Base-by-base conservation (phyloP, 2,113 vertebrate species). In the Trinectes maculatus region DNA sequence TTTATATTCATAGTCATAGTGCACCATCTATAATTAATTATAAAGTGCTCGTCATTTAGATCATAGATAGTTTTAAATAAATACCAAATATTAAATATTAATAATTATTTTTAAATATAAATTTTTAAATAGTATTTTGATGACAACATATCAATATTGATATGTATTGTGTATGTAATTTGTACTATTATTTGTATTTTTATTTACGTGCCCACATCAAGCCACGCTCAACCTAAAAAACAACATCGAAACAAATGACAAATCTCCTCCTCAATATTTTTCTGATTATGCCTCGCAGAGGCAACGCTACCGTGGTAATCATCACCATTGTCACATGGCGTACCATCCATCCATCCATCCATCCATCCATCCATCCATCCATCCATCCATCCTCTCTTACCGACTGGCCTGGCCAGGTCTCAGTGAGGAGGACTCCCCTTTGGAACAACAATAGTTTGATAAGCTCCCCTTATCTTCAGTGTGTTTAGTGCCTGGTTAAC, bases 391-490 rank as follows among this genome's bases (percentile, higher is more conserved):
- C 31, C 25, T 79, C 57, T 61, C 42, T 85, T 51, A 56, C 52
- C 73, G 57, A 69, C 72, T 77, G 79, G 71, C 67, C 54, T 58
- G 67, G 70, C 62, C 84, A 77, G 76, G 80, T 75, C 75, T 78
- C 73, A 79, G 57, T 89, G 84, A 86, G 85, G 82, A 83, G 71
- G 79, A 83, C 78, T 82, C 74, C 80, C 74, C 71, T 89, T 79
- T 82, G 84, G 83, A 86, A 85, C 77, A 87, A 84, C 82, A 82
- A 82, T 77, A 83, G 79, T 63, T 59, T 84, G 80, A 78, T 90
- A 86, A 91, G 85, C 84, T 89, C 66, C 78, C 78, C 78, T 91
- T 86, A 89, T 89, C 85, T 86, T 29, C 82, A 28, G 59, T 81
- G 74, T 89, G 77, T 84, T 83, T 85, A 85, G 75, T 83, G 80